Evolutionary conservation across 2,888 invertebrate genomes (phyloP).

Genomic region (Isotomurus palustris): DNA sequence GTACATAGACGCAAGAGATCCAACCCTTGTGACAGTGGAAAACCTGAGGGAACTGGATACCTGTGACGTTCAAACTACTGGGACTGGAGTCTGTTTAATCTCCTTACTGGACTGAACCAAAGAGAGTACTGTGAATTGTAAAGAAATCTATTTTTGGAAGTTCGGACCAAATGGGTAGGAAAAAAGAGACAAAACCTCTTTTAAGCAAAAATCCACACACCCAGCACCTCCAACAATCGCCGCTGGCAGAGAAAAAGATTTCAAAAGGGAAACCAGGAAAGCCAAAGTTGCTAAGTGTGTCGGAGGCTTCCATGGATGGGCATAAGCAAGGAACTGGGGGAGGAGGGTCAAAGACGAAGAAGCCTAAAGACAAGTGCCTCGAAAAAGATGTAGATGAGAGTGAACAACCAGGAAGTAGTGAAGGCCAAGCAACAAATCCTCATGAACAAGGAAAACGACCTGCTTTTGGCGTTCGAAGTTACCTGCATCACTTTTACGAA

Average conservation of each 20-base stretch:
- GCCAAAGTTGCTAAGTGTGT: slow-evolving; percentile 30
- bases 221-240: slow-evolving; percentile 5
- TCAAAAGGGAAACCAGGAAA: slow-evolving; percentile 28
- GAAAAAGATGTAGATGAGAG: slow-evolving; percentile 29
- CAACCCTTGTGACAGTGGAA: too few species aligned
- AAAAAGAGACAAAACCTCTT: slow-evolving; percentile 36
- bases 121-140: too few species aligned
- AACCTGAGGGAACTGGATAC: too few species aligned
- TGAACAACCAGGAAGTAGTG: slow-evolving; percentile 12
- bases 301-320: slow-evolving; percentile 23
- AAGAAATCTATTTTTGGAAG: not conserved
- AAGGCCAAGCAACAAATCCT: slow-evolving; percentile 8
- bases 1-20: too few species aligned
- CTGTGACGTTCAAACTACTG: too few species aligned
- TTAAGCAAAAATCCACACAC: slow-evolving; percentile 22
- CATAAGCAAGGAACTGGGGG: not conserved
- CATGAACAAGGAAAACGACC: slow-evolving; percentile 46
- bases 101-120: too few species aligned
- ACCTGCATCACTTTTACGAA: slow-evolving; percentile 55
- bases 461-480: slow-evolving; percentile 54
- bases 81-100: too few species aligned
- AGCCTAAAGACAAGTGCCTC: slow-evolving; percentile 12
- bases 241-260: slow-evolving; percentile 16
- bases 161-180: slow-evolving; percentile 21
- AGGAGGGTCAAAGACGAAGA: not conserved